A percentile compares a stretch with the other conserved stretches of the same genome.
Conservation (phyloP, 1,140 invertebrate species). For the Solen grandis region DNA sequence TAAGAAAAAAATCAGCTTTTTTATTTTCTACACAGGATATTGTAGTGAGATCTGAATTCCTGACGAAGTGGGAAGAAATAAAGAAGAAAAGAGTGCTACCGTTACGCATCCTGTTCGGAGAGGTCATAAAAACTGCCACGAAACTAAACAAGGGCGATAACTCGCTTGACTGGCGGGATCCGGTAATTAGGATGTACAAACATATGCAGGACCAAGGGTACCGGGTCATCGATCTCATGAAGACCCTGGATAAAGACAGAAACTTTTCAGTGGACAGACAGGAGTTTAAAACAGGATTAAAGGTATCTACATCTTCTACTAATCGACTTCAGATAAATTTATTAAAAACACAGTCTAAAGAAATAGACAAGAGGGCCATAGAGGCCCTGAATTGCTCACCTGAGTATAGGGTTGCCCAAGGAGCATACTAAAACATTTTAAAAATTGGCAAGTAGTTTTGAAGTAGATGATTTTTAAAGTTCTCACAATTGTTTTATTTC, state of each 20-base stretch:
- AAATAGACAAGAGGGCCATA: too few relatives aligned
- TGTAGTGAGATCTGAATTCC: slow-evolving; percentile 37
- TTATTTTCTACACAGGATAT: too few relatives aligned
- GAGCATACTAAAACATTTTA: too few relatives aligned
- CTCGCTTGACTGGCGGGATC: slow-evolving; percentile 47
- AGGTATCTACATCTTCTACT: too few relatives aligned
- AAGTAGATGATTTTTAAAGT: too few relatives aligned
- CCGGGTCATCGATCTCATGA: slow-evolving; percentile 43
- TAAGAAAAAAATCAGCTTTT: too few relatives aligned
- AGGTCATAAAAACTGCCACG: not conserved
- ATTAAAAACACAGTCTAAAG: too few relatives aligned
- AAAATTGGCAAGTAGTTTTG: too few relatives aligned
- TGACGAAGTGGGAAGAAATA: slow-evolving; percentile 40
- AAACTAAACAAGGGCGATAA: slow-evolving; percentile 20
- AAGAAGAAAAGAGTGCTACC: slow-evolving; percentile 21
- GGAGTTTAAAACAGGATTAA: slow-evolving; percentile 51
- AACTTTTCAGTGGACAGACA: slow-evolving; percentile 48
- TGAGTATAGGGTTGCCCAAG: too few relatives aligned
- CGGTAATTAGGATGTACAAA: slow-evolving; percentile 46
- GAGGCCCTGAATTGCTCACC: too few relatives aligned
- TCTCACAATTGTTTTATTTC: too few relatives aligned
- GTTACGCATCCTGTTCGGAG: slow-evolving; percentile 11
- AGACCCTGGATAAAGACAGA: slow-evolving; percentile 45
- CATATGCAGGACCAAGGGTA: slow-evolving; percentile 51
- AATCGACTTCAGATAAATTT: too few relatives aligned